Evolutionary conservation across 2,797 vertebrate species (phyloP).

Genomic region (Anabacerthia variegaticeps): DNA sequence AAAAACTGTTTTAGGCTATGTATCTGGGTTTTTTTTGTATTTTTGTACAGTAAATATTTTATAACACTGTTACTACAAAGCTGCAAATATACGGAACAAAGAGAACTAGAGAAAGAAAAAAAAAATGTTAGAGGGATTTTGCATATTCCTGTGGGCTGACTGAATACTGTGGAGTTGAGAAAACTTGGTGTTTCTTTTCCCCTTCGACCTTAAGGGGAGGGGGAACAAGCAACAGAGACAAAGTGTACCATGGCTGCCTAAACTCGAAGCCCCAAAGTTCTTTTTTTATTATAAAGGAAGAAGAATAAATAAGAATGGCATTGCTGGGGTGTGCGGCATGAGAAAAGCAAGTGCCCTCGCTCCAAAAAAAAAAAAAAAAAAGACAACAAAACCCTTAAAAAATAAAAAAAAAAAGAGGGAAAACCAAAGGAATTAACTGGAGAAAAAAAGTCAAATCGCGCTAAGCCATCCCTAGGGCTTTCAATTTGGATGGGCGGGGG

Average conservation of each 20-base stretch:
- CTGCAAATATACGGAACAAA: conserved; percentile 65
- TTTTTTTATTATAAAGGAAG: not conserved
- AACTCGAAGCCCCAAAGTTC: conserved; percentile 21
- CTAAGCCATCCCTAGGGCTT: conserved; percentile 29
- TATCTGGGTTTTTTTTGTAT: conserved; percentile 61
- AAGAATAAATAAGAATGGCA: conserved; percentile 51
- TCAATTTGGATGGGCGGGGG: conserved; percentile 14
- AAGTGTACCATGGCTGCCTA: conserved; percentile 49
- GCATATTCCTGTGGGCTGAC: conserved; percentile 77
- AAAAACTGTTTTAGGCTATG: conserved; percentile 69
- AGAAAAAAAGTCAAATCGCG: conserved; percentile 36
- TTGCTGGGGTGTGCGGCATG: conserved; percentile 61
- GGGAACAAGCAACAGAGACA: conserved; percentile 52
- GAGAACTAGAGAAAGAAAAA: conserved; percentile 65
- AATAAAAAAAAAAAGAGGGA: not conserved
- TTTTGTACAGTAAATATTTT: conserved; percentile 71
- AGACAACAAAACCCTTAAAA: too few species aligned
- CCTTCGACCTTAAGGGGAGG: conserved; percentile 36
- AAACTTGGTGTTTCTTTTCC: conserved; percentile 62
- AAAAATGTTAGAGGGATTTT: conserved; percentile 69
- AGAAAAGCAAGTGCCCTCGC: conserved; percentile 48
- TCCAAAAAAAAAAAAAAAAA: not conserved
- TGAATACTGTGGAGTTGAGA: conserved; percentile 59
- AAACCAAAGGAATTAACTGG: conserved; percentile 17
- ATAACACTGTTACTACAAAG: conserved; percentile 74